A percentile compares a stretch with the other conserved stretches of the same genome.
Conservation (phyloP, 2,113 vertebrate species). For the Phrynosoma blainvillii region DNA sequence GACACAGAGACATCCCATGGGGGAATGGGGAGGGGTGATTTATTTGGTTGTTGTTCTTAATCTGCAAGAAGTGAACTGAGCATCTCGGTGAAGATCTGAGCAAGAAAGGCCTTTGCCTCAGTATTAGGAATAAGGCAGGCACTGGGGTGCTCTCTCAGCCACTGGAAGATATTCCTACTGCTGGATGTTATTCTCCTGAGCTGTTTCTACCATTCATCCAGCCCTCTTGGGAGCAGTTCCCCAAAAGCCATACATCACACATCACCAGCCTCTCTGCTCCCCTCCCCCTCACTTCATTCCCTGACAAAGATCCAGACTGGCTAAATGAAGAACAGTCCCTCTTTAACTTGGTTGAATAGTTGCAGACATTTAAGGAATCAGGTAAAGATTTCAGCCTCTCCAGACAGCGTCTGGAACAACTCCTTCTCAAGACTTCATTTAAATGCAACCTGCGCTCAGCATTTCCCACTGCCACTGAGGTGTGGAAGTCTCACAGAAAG, state of each 20-base stretch:
- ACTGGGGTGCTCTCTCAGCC: too few species aligned
- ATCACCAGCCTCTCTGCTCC: not conserved
- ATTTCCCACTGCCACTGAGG: constrained; percentile 54
- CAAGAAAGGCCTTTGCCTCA: not conserved
- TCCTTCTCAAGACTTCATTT: constrained; percentile 25
- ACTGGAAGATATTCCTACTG: not conserved
- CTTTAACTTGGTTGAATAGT: constrained; percentile 10
- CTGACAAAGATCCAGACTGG: constrained; percentile 8
- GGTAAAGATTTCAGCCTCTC: constrained; percentile 44
- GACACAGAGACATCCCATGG: not conserved
- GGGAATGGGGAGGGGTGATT: not conserved
- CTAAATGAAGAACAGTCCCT: constrained; percentile 11
- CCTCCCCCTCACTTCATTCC: not conserved
- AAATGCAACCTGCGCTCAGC: constrained; percentile 60
- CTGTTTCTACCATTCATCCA: not conserved
- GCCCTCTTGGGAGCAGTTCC: constrained; percentile 12
- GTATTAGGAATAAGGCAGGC: not conserved
- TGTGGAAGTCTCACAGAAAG: constrained; percentile 54
- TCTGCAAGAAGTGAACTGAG: not conserved
- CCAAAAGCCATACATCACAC: constrained; percentile 18
- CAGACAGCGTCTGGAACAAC: constrained; percentile 30
- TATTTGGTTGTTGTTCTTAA: not conserved
- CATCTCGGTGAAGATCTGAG: too few species aligned
- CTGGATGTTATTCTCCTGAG: constrained; percentile 11
- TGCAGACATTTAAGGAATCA: constrained; percentile 17